These are phyloP conservation scores for Choristoneura rosaceana DNA, from an alignment of 2,888 invertebrate species.

Conservation along the genomic window DNA sequence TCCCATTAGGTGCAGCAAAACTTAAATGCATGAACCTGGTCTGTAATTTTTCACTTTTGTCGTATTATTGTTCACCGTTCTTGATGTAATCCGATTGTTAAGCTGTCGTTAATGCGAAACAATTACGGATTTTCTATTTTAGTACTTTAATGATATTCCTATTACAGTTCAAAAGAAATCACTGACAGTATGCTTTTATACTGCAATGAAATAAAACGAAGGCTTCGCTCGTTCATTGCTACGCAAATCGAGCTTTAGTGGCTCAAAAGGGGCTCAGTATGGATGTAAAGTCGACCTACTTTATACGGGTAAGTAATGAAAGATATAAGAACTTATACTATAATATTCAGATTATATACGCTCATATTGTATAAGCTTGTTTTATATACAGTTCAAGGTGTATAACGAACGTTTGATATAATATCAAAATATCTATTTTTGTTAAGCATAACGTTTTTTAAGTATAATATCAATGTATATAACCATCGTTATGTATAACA, in stretches of 20 bases:
- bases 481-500: no score
- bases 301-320: no score
- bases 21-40: constrained; percentile 46
- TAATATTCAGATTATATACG: no score
- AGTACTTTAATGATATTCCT: neutral
- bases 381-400: no score
- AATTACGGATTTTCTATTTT: constrained; percentile 14
- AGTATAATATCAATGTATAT: no score
- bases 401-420: no score
- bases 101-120: constrained; percentile 1
- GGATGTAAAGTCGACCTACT: constrained; percentile 60
- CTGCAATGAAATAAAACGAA: neutral
- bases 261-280: constrained; percentile 27
- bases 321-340: no score
- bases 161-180: constrained; percentile 6
- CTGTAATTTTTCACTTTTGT: constrained; percentile 66
- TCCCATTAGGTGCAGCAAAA: constrained; percentile 61
- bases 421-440: no score
- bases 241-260: constrained; percentile 26
- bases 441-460: no score
- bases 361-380: no score
- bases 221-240: constrained; percentile 12
- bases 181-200: neutral
- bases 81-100: constrained; percentile 41
- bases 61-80: constrained; percentile 46